Conservation (phyloP, 2,797 vertebrate species). For the Dromococcyx pavoninus region DNA sequence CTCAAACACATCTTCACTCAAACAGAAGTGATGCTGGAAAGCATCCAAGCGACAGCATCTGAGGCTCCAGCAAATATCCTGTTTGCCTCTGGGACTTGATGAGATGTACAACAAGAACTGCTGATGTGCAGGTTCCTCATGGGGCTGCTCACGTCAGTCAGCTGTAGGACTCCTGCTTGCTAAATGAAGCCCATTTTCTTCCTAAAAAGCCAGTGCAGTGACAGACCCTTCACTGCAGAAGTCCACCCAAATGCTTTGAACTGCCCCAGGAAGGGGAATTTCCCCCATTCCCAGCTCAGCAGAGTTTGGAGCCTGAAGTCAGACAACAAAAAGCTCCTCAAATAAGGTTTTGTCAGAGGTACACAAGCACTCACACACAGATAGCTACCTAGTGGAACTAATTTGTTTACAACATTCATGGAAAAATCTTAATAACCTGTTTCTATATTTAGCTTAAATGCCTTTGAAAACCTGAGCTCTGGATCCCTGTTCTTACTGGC, state of each 20-base stretch:
- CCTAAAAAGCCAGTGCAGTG: neutral
- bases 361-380: neutral
- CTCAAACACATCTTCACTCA: neutral
- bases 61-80: neutral
- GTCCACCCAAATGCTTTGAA: neutral
- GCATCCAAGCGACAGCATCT: neutral
- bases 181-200: neutral
- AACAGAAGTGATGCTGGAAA: neutral
- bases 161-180: neutral
- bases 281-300: neutral
- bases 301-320: neutral
- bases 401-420: conserved; percentile 25
- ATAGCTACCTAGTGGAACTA: conserved; percentile 32
- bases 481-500: neutral
- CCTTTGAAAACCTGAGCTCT: neutral
- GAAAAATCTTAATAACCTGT: conserved; percentile 15
- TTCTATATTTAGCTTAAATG: conserved; percentile 1
- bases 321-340: neutral
- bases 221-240: neutral
- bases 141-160: neutral
- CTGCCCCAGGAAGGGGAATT: neutral
- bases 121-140: neutral
- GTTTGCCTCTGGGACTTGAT: neutral
- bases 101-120: neutral
- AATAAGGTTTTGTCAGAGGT: neutral